phyloP scores from a whole-genome alignment of 2,113 vertebrate genomes.

The Girardinichthys multiradiatus region DNA sequence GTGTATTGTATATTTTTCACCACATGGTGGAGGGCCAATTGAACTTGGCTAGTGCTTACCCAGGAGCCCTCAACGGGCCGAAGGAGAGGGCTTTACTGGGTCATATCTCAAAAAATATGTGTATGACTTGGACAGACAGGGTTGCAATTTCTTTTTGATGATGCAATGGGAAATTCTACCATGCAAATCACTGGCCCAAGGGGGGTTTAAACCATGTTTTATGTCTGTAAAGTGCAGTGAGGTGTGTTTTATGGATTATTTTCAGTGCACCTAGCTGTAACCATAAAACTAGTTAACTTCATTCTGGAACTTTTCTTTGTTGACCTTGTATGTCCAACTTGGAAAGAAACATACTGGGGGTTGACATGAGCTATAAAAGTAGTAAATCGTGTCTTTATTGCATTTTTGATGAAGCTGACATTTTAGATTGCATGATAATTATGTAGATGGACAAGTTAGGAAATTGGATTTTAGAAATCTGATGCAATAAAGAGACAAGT shows the following conservation, averaged over 20 bases:
- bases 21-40: slow-evolving; percentile 43
- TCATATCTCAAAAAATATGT: slow-evolving; percentile 23
- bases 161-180: slow-evolving; percentile 56
- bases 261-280: slow-evolving; percentile 45
- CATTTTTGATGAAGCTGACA: slow-evolving; percentile 17
- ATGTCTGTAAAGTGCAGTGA: slow-evolving; percentile 53
- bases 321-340: background rate
- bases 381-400: slow-evolving; percentile 8
- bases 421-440: slow-evolving; percentile 19
- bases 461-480: slow-evolving; percentile 29
- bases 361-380: background rate
- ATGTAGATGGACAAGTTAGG: slow-evolving; percentile 9
- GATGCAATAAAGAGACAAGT: slow-evolving; percentile 30
- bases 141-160: slow-evolving; percentile 50
- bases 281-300: slow-evolving; percentile 46
- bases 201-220: slow-evolving; percentile 39
- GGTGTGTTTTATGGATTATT: slow-evolving; percentile 59
- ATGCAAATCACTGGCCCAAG: slow-evolving; percentile 39
- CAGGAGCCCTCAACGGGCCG: slow-evolving; percentile 14
- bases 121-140: slow-evolving; percentile 43
- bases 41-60: slow-evolving; percentile 30
- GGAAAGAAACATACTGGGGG: slow-evolving; percentile 24
- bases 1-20: slow-evolving; percentile 47
- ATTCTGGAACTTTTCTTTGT: slow-evolving; percentile 12
- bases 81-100: slow-evolving; percentile 13